Evolutionary conservation across 2,113 vertebrate genomes (phyloP), one percentile per base, ranked within the genome.

Genomic region (Oceanites oceanicus): DNA sequence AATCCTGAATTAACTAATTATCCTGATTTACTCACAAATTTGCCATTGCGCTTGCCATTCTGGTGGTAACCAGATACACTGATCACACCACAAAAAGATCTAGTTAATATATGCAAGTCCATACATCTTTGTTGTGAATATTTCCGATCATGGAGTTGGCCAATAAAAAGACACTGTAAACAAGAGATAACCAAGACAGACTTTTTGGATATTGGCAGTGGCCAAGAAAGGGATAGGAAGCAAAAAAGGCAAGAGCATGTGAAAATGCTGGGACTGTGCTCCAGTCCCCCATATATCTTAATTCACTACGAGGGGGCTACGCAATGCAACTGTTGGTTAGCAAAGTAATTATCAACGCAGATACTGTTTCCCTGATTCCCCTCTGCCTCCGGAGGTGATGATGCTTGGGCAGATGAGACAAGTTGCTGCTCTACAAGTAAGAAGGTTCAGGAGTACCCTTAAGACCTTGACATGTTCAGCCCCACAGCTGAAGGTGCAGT

Each of bases 271-370:
- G 15, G 34, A 30, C 47, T 50, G 20, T 42, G 20, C 29, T 87
- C 38, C 29, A 8, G 23, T 23, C 32, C 23, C 15, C 15, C 1
- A 0, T 55, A 2, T 19, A 42, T 40, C 25, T 65, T 71, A 19
- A 9, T 49, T 88, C 14, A 19, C 1, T 1, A 18, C 7, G 59
- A 47, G 29, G 21, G 21, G 11, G 72, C 44, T 75, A 4, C 0
- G 0, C 26, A 38, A 0, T 23, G 26, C 38, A 62, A 27, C 66
- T 87, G 3, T 29, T 73, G 40, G 30, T 81, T 61, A 66, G 44
- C 29, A 32, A 55, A 32, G 8, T n/a, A 34, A 52, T 88, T 68
- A 58, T 32, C 78, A 86, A 27, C 27, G 1, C 25, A 58, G 40
- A 17, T 13, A 17, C 7, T 5, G 1, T 18, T 29, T 82, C 38